Evolutionary conservation across 2,888 invertebrate genomes (phyloP), one percentile per base, ranked within the genome.

Genomic region (Cynaeus angustus): DNA sequence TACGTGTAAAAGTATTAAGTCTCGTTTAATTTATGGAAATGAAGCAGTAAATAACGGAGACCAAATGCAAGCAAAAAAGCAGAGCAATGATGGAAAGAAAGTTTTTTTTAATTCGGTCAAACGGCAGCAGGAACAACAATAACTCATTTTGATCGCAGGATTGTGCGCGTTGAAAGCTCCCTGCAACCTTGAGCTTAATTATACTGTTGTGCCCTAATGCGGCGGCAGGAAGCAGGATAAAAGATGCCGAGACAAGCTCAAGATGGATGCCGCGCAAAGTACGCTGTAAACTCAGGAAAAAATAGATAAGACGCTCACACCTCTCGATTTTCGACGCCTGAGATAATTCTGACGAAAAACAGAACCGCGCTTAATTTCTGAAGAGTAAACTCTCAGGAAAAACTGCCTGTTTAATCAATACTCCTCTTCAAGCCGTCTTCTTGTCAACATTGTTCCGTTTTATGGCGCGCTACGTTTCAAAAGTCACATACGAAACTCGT

Each of bases 41-140:
- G 33, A 48, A 61, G 46, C 45, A 13, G 41, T 38, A 41, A 56
- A 56, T 56, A 41, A 41, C 33, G 6, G 33, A n/a, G 26, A 38
- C 12, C 10, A 13, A 41, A 46, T 7, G 7, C 6, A 13, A 7
- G 43, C 13, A 26, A 50, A 14, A 50, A 50, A 56, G 59, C 64
- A 65, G 67, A 52, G 65, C 72, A 70, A 65, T 68, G 66, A 70
- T 65, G 72, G 13, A 70, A 70, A 37, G 33, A n/a, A 65, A 30
- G n/a, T 55, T 43, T 48, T 50, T 37, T 10, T 14, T 66, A 56
- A 66, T 66, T 66, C 46, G 45, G 56, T 66, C 66, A 66, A 41
- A 66, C 41, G 38, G 48, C 66, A 66, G 56, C 66, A 56, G 66
- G 56, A 12, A 12, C 48, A 16, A 12, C 16, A 4, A 21, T 30